These are phyloP conservation scores for Ypsolopha sequella DNA, from an alignment of 2,888 invertebrate genomes.

Conservation along the genomic window DNA sequence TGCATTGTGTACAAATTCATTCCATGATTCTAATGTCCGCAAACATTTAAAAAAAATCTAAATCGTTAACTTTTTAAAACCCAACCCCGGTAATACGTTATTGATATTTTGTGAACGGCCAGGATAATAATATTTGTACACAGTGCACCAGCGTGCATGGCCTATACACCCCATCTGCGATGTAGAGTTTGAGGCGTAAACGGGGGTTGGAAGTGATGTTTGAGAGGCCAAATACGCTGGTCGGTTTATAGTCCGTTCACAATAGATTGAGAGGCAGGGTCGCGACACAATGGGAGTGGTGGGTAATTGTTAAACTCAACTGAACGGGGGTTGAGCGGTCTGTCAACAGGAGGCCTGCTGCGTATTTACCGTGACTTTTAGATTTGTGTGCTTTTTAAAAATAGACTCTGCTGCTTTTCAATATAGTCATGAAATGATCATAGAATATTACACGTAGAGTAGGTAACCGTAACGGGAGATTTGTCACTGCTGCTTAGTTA, in stretches of 20 bases:
- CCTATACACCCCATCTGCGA: conserved; percentile 21
- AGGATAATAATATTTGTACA: conserved; percentile 69
- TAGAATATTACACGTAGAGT: too few species aligned
- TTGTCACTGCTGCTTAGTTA: too few species aligned
- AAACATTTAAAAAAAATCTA: conserved; percentile 20
- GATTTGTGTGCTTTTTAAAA: too few species aligned
- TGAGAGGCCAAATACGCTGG: conserved; percentile 28
- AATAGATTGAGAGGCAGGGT: conserved; percentile 62
- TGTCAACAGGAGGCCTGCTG: conserved; percentile 39
- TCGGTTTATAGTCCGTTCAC: conserved; percentile 46
- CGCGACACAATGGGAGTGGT: conserved; percentile 60
- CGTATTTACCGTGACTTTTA: too few species aligned
- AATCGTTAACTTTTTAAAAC: conserved; percentile 63
- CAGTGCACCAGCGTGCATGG: conserved; percentile 35
- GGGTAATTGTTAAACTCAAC: conserved; percentile 67
- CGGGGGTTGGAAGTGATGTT: conserved; percentile 5
- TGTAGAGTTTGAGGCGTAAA: not conserved
- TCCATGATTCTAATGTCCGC: not conserved
- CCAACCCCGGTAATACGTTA: conserved; percentile 62
- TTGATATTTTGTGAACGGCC: conserved; percentile 66
- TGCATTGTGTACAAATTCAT: not conserved
- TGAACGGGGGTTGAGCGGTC: conserved; percentile 63
- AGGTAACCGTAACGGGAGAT: too few species aligned
- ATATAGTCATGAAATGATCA: too few species aligned
- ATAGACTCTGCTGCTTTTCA: too few species aligned